Evolutionary conservation across 2,888 invertebrate genomes (phyloP), one percentile per base, ranked within the genome.

Genomic region (Trilocha varians): DNA sequence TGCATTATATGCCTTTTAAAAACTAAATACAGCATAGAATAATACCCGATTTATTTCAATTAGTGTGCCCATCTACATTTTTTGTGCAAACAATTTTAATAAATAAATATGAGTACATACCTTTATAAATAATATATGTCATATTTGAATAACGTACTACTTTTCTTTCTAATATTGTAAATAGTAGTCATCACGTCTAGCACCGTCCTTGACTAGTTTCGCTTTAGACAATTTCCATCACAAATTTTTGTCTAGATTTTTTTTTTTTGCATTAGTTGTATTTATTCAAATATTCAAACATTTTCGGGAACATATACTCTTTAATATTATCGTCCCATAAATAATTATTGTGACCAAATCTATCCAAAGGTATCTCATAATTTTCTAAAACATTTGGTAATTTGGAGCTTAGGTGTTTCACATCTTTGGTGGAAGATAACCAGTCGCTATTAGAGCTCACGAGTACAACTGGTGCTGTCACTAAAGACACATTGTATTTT

Each of bases 371-470:
- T 34, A 91, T 88, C 18, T 88, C 58, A 55, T 88, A 88, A 55
- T 87, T 87, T 48, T 88, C 88, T 18, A 88, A 58, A 4, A 88
- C 70, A 59, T 90, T 89, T 4, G 88, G 87, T 35, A 93, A 64
- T 45, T 79, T 77, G 0, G 75, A 68, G 8, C 76, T 74, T 40
- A 91, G 64, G 6, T 77, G 79, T 34, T 86, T 61, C 1, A 89
- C 86, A 46, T 91, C 91, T 62, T 86, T 66, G 18, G 87, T 60
- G 15, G 86, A 70, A 2, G 92, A 89, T 3, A 94, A 56, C 83
- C 87, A 88, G 65, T 94, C 94, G 42, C 89, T 89, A 39, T 55
- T 39, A 2, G 67, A 77, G 45, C 63, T 65, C 32, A 85, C 60
- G n/a, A 87, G 48, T 0, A 78, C 61, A 2, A 82, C 62, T 1